Evolutionary conservation across 2,113 vertebrate species (phyloP), one percentile per base, ranked within the genome.

Genomic region (Bucco capensis): DNA sequence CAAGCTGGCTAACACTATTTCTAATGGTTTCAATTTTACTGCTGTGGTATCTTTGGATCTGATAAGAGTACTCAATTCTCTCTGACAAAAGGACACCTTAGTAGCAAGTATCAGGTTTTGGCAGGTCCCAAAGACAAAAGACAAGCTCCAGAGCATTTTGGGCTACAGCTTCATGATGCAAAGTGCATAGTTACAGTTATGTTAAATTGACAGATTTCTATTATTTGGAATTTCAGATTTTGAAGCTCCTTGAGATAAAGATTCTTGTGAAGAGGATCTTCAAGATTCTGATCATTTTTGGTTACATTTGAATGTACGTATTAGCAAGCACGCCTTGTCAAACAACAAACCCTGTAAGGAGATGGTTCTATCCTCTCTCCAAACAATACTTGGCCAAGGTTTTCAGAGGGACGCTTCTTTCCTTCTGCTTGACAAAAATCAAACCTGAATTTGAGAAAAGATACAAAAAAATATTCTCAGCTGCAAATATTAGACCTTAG

Each of bases 361-460:
- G 99, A 99, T 0, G 98, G 98, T 92, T 99, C 99, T 91, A 99
- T 99, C 96, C 99, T 98, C 94, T 99, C 99, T 67, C 99, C 99
- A 76, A 99, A 99, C 72, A 99, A 97, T 14, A 99, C 99, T 94
- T 99, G 99, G 50, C 99, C 99, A 73, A 99, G 98, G 96, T 99
- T 99, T 97, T 99, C 99, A 72, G 99, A 99, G 5, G 99, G 99
- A 75, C 99, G 98, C 78, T 94, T 98, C 96, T 99, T 98, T 77
- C 97, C 93, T 35, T 49, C 87, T 14, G 98, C 98, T 97, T 99
- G 98, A 96, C 99, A 99, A 95, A 99, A 99, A 96, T 99, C 99
- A 96, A 99, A 99, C 94, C 99, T 99, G 70, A 89, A 90, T 51
- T 70, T 93, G 58, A 96, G 19, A 89, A 89, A 92, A 71, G 28